Evolutionary conservation across 64 coral and sea anemone genomes (phyloP), one percentile per base, ranked within the genome.

Genomic region (Anthopleura sola): DNA sequence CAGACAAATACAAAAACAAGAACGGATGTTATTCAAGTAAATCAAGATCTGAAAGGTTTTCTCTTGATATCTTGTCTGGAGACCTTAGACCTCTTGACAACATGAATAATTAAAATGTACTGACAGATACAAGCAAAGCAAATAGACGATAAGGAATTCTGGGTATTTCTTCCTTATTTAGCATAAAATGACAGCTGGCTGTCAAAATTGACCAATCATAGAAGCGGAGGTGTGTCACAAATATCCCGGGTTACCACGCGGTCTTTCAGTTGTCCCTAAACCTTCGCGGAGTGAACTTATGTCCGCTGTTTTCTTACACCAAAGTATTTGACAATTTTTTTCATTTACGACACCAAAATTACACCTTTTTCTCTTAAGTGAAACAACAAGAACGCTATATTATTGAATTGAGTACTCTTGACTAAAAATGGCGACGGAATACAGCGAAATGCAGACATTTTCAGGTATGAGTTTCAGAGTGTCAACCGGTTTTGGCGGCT

Each of bases 151-250:
- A 71, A 13, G 7, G 66, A 32, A 71, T 34, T 66, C 66, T 71
- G 66, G 66, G 66, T 71, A 71, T 71, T 32, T 34, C 29, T 79
- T 44, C 76, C 76, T 79, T 44, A 79, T 79, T 44, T 48, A 79
- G 76, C 44, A 48, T 23, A 48, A 6, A 4, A 2, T 48, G 36
- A 38, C 76, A 33, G 5, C 76, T 23, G 47, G 16, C 76, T 79
- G 76, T 83, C 82, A 83, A 23, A 83, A 36, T 57, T 54, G 31
- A 19, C 82, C 82, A 83, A 83, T 83, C 82, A 83, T 9, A 60
- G 50, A 33, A n/a, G 26, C 47, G 82, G 49, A 32, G 82, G 49
- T 10, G 51, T 58, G 82, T 83, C 24, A 31, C 6, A 56, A 49
- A 60, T 82, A n/a, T 83, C 82, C 82, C 82, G 32, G 36, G 82